Evolutionary conservation across 2,113 vertebrate species (phyloP).

Genomic region (Tylochromis polylepis): DNA sequence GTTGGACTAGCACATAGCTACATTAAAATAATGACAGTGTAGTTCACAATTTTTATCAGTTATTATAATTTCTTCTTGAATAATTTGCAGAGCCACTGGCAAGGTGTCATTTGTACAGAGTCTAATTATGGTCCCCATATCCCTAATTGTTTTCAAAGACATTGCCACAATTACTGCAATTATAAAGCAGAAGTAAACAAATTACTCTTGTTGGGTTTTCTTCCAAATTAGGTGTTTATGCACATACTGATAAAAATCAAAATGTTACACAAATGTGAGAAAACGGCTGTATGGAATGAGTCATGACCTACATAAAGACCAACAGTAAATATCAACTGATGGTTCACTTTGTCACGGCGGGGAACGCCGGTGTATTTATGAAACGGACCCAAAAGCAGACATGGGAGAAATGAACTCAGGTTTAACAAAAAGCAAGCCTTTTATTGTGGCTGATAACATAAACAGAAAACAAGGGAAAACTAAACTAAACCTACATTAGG

Average conservation of each 20-base stretch:
- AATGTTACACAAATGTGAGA: neutral
- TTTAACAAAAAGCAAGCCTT: too few relatives aligned
- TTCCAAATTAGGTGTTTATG: neutral
- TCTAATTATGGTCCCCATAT: too few relatives aligned
- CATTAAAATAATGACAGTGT: neutral
- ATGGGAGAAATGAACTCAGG: too few relatives aligned
- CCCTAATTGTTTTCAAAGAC: neutral
- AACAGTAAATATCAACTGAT: neutral
- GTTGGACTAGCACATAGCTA: neutral
- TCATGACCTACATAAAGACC: neutral
- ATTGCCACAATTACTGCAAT: neutral
- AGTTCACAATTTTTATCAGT: neutral
- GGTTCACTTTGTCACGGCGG: too few relatives aligned
- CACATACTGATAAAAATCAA: accelerated
- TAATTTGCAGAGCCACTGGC: neutral
- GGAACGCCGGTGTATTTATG: too few relatives aligned
- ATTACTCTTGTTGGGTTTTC: neutral
- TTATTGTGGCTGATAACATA: too few relatives aligned
- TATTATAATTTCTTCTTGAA: neutral
- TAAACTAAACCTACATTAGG: too few relatives aligned
- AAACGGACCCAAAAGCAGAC: too few relatives aligned
- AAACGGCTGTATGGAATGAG: accelerated
- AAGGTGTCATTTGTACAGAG: neutral
- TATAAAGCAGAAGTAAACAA: neutral
- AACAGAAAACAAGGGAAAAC: too few relatives aligned